Conservation (phyloP, 2,113 vertebrate species). For the Hippolais icterina region DNA sequence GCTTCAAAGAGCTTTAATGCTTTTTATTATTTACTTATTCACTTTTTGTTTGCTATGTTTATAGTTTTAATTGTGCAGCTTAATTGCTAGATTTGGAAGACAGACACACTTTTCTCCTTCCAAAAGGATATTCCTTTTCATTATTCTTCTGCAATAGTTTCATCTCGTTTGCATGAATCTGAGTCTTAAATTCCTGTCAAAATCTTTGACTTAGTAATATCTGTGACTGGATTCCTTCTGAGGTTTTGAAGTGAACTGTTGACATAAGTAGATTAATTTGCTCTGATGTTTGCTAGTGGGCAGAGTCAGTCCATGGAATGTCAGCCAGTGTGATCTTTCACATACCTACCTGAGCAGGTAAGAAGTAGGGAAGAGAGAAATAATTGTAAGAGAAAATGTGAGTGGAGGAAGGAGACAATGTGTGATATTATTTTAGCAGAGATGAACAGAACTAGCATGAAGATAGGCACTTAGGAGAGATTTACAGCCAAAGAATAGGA, state of each 20-base stretch:
- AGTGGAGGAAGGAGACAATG: not conserved
- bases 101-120: accelerated
- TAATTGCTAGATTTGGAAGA: not conserved
- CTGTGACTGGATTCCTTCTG: not conserved
- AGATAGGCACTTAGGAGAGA: not conserved
- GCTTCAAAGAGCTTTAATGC: not conserved
- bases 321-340: not conserved
- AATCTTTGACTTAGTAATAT: not conserved
- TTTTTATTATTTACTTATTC: not conserved
- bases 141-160: not conserved
- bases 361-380: not conserved
- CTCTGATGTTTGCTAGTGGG: not conserved
- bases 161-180: not conserved
- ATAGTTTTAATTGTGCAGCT: not conserved
- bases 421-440: not conserved
- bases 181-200: not conserved
- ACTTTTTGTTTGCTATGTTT: not conserved
- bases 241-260: not conserved
- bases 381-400: not conserved
- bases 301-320: not conserved
- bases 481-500: not conserved
- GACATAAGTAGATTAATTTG: not conserved
- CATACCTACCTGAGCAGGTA: not conserved
- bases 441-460: not conserved
- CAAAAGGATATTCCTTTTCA: not conserved